Evolutionary conservation across 2,888 invertebrate genomes (phyloP), one percentile per base, ranked within the genome.

Genomic region (Lasioglossum malachurum): DNA sequence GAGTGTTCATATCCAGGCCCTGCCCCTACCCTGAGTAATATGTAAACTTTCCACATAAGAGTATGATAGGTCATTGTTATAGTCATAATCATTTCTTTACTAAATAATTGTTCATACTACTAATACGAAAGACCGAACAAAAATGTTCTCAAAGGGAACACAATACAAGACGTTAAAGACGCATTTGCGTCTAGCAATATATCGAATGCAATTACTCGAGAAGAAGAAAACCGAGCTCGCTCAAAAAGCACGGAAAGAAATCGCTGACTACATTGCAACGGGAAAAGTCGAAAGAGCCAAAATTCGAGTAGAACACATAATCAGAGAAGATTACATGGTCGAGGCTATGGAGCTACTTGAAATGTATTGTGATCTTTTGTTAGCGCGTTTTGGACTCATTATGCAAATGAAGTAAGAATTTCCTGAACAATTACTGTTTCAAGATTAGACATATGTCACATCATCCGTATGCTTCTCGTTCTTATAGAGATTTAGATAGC

Each of bases 321-420:
- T 99, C 83, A 96, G 99, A 73, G 99, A 99, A 96, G 99, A 99
- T 96, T 99, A 99, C 95, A 96, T 99, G 96, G 99, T 99, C 4
- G 99, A 99, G 96, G 99, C 99, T 1, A 99, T 99, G 98, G 99
- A 99, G 96, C 97, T 99, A 84, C 97, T 99, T 0, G 99, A 99
- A 96, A 99, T 99, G 99, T 99, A 99, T 95, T 99, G 99, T 96
- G 99, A 99, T 96, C 96, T 99, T 78, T 95, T 99, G 72, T 95
- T 99, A 79, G 99, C 99, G 0, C 97, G 99, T 93, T 99, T 99
- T 96, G 99, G 99, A 0, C 96, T 99, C 16, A 97, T 99, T 79
- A 98, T 99, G 69, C 99, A 99, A 95, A 99, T 99, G 98, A 99
- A 99, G 96, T 98, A 97, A 94, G 96, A 93, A 35, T 44, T 46